Conservation (phyloP, 2,113 vertebrate genomes). For the Silurus glanis region DNA sequence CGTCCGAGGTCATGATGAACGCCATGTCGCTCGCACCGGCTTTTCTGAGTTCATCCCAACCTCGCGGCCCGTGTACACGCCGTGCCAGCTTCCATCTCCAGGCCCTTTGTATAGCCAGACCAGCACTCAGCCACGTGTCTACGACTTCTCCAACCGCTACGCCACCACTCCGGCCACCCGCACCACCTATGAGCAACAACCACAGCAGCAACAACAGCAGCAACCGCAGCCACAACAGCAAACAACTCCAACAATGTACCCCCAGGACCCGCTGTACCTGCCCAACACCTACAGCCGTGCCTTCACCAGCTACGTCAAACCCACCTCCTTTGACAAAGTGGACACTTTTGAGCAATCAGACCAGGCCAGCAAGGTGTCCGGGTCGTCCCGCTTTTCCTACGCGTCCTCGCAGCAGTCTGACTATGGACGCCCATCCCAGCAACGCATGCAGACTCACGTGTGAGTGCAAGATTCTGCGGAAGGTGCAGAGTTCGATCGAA, state of each 20-base stretch:
- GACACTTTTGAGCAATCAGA: slow-evolving; percentile 80
- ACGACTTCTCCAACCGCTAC: slow-evolving; percentile 79
- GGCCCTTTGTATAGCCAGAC: slow-evolving; percentile 73
- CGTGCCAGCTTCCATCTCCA: slow-evolving; percentile 73
- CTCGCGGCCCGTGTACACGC: slow-evolving; percentile 75
- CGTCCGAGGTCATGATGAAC: slow-evolving; percentile 82
- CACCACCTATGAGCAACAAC: slow-evolving; percentile 76
- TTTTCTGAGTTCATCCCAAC: slow-evolving; percentile 80
- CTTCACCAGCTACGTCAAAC: slow-evolving; percentile 84
- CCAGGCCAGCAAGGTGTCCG: slow-evolving; percentile 77
- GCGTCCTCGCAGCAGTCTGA: slow-evolving; percentile 81
- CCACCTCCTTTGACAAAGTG: slow-evolving; percentile 78
- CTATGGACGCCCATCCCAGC: slow-evolving; percentile 78
- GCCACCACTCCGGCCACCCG: slow-evolving; percentile 72
- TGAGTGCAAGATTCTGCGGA: slow-evolving; percentile 62
- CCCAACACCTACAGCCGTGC: slow-evolving; percentile 82
- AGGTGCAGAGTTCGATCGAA: background rate
- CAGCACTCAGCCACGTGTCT: slow-evolving; percentile 73
- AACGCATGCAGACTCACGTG: slow-evolving; percentile 90
- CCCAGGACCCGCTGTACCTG: slow-evolving; percentile 77
- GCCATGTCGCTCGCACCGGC: slow-evolving; percentile 69
- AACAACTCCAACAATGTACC: slow-evolving; percentile 64
- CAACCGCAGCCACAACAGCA: slow-evolving; percentile 63
- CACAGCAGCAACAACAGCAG: slow-evolving; percentile 66
- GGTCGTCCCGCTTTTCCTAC: slow-evolving; percentile 82